A percentile compares a stretch with the other conserved stretches of the same genome.
Conservation (phyloP, 2,888 invertebrate species). For the Ochropleura plecta region DNA sequence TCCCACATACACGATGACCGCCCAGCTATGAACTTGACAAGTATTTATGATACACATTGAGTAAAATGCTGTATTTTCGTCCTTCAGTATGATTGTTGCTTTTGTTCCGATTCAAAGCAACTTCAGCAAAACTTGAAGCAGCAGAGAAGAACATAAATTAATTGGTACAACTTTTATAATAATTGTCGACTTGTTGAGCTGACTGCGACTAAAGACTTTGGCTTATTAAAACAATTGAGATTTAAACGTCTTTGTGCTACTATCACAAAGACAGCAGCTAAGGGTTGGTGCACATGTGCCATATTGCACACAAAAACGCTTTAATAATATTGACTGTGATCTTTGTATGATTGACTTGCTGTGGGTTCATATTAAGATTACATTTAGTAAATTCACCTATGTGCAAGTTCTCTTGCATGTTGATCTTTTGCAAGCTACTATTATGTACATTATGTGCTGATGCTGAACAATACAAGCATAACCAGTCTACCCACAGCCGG, state of each 20-base stretch:
- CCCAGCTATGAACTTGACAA: not conserved
- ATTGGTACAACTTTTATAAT: slow-evolving; percentile 15
- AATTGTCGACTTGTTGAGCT: slow-evolving; percentile 44
- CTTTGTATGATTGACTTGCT: not conserved
- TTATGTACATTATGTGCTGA: not conserved
- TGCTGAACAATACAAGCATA: not conserved
- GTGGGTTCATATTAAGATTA: not conserved
- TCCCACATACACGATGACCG: not conserved
- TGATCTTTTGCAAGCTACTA: no score
- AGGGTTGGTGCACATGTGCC: not conserved
- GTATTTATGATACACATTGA: not conserved
- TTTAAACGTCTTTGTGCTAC: slow-evolving; percentile 37
- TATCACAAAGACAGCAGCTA: slow-evolving; percentile 1
- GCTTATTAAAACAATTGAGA: slow-evolving; percentile 45
- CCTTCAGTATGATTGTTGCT: not conserved
- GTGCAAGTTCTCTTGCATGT: no score
- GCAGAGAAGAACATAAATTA: not conserved
- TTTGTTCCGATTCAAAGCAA: not conserved
- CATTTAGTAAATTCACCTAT: not conserved
- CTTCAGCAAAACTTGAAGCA: not conserved
- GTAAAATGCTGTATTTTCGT: not conserved
- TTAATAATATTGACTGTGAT: not conserved
- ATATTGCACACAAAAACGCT: not conserved
- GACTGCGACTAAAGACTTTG: slow-evolving; percentile 1
- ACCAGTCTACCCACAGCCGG: not conserved